Evolutionary conservation across 2,113 vertebrate genomes (phyloP).

Genomic region (Neolamprologus ventralis): DNA sequence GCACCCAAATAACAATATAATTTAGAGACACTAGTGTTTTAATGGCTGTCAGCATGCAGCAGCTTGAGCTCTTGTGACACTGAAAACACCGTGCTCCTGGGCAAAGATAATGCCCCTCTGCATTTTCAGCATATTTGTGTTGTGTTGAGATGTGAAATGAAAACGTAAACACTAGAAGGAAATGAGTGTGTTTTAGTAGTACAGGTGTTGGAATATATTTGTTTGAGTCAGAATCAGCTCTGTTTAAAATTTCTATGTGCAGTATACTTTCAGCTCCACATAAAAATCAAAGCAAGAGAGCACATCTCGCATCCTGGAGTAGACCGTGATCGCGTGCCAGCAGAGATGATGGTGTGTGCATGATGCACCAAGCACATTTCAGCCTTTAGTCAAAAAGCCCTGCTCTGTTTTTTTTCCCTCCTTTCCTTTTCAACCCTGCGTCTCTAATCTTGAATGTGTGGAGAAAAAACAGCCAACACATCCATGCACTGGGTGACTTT

Average conservation of each 20-base stretch:
- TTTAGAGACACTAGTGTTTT: background rate
- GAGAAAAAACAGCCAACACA: background rate
- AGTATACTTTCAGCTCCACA: background rate
- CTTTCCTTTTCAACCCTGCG: background rate
- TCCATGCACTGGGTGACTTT: slow-evolving; percentile 18
- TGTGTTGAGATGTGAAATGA: background rate
- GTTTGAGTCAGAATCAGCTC: background rate
- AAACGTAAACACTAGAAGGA: background rate
- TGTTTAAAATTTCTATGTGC: background rate
- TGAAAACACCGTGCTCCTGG: background rate
- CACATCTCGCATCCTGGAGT: background rate
- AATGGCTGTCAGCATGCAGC: background rate
- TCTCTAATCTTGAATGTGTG: background rate
- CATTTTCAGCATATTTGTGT: background rate
- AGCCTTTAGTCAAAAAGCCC: background rate
- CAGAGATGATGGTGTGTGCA: background rate
- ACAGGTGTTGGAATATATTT: background rate
- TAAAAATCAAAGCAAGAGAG: background rate
- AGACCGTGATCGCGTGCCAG: background rate
- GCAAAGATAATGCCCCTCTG: background rate
- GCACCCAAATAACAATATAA: slow-evolving; percentile 42
- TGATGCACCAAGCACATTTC: background rate
- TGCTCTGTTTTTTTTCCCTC: background rate
- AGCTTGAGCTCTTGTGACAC: background rate
- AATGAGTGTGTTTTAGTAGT: background rate